Evolutionary conservation across 2,797 vertebrate genomes (phyloP).

Genomic region (Ctenopoma multispine): DNA sequence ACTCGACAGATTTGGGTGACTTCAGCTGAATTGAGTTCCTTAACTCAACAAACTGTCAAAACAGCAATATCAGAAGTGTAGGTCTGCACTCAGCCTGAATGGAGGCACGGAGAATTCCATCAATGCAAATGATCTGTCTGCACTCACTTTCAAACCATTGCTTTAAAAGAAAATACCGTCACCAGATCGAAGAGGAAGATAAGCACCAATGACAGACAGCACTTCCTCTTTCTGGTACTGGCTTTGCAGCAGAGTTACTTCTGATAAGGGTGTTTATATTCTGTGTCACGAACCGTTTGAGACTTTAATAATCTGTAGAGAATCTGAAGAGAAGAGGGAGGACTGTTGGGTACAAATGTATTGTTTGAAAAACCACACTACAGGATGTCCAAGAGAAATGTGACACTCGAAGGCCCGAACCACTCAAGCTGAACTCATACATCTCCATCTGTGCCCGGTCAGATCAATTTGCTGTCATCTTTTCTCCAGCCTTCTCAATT

Average conservation of each 20-base stretch:
- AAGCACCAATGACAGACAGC: slow-evolving; percentile 61
- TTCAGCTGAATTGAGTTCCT: slow-evolving; percentile 57
- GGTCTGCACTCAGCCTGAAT: slow-evolving; percentile 36
- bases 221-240: slow-evolving; percentile 77
- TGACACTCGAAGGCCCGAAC: slow-evolving; percentile 53
- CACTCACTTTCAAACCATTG: slow-evolving; percentile 33
- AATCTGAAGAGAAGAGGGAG: slow-evolving; percentile 11
- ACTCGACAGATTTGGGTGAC: slow-evolving; percentile 44
- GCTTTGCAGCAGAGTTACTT: slow-evolving; percentile 23
- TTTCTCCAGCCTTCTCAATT: slow-evolving; percentile 38
- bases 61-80: slow-evolving; percentile 25
- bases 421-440: slow-evolving; percentile 57
- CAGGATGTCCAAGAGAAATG: slow-evolving; percentile 44
- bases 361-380: slow-evolving; percentile 51
- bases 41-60: slow-evolving; percentile 51
- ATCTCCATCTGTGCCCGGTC: slow-evolving; percentile 59
- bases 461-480: slow-evolving; percentile 60
- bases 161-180: slow-evolving; percentile 50
- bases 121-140: slow-evolving; percentile 29
- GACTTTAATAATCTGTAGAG: slow-evolving; percentile 40
- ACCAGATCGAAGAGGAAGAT: slow-evolving; percentile 49
- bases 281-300: slow-evolving; percentile 39
- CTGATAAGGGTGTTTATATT: slow-evolving; percentile 40
- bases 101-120: slow-evolving; percentile 39
- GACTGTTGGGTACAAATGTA: slow-evolving; percentile 36